These are phyloP conservation scores for Penaeus monodon DNA, from an alignment of 2,888 invertebrate genomes.

Conservation along the genomic window DNA sequence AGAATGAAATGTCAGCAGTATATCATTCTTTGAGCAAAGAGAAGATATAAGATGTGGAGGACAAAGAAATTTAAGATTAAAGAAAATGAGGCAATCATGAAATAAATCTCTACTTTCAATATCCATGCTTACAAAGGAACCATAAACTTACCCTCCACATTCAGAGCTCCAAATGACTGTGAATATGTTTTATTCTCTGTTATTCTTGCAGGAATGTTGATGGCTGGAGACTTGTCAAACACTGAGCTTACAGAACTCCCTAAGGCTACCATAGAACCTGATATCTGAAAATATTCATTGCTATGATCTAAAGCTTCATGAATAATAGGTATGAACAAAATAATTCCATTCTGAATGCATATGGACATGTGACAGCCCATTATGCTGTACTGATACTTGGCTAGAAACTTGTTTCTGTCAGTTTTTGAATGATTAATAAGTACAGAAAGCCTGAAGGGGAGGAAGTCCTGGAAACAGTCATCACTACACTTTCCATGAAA, in stretches of 20 bases:
- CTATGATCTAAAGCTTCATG: too few relatives aligned
- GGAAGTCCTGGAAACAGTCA: neutral
- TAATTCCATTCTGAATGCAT: too few relatives aligned
- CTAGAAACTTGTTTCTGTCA: too few relatives aligned
- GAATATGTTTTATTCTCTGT: conserved; percentile 61
- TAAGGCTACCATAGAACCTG: conserved; percentile 18
- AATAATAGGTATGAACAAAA: neutral
- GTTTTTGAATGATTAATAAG: too few relatives aligned
- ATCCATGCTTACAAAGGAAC: conserved; percentile 22
- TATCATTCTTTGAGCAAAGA: too few relatives aligned
- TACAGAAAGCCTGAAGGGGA: neutral
- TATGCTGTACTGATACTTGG: too few relatives aligned
- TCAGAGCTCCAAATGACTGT: conserved; percentile 67
- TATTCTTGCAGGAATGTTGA: conserved; percentile 57
- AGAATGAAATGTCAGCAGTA: too few relatives aligned
- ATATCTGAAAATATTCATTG: too few relatives aligned
- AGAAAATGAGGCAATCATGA: too few relatives aligned
- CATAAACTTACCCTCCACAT: conserved; percentile 67
- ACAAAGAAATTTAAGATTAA: too few relatives aligned
- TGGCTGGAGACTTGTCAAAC: conserved; percentile 57
- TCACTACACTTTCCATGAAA: neutral
- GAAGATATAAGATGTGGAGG: too few relatives aligned
- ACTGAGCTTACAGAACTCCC: conserved; percentile 34
- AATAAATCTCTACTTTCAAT: neutral
- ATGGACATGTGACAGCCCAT: too few relatives aligned